Evolutionary conservation across 2,113 vertebrate genomes (phyloP).

Genomic region (Tympanuchus pallidicinctus): DNA sequence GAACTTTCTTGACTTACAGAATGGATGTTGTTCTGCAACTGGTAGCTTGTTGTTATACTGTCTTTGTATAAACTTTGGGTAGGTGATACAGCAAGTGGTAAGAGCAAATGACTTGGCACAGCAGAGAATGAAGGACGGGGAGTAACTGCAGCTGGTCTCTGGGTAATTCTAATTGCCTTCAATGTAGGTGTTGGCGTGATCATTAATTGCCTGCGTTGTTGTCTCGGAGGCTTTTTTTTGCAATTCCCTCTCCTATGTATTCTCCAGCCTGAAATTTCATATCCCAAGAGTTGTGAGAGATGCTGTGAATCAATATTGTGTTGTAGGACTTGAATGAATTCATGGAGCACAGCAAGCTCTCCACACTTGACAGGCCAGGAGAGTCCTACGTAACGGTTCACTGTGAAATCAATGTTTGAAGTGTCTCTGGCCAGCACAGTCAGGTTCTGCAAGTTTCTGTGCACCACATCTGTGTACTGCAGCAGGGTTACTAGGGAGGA

Average conservation of each 20-base stretch:
- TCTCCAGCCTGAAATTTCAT: constrained; percentile 64
- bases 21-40: not conserved
- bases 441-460: not conserved
- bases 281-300: constrained; percentile 53
- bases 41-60: not conserved
- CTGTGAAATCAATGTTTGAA: fast-evolving
- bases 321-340: constrained; percentile 49
- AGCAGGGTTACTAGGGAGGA: constrained; percentile 27
- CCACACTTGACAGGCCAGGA: constrained; percentile 41
- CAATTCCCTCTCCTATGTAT: constrained; percentile 17
- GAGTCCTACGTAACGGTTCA: not conserved
- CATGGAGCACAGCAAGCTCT: not conserved
- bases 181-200: constrained; percentile 47
- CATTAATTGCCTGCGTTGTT: not conserved
- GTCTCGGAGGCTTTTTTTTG: not conserved
- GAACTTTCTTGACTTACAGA: not conserved
- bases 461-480: not conserved
- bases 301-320: not conserved
- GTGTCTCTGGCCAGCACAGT: not conserved
- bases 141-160: not conserved
- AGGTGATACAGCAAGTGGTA: not conserved
- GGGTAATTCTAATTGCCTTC: not conserved
- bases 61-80: not conserved
- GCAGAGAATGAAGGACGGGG: not conserved
- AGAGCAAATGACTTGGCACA: not conserved